Percentiles rank a stretch among this genome's conserved stretches.
Conservation (phyloP, 2,888 invertebrate genomes). For the Crematogaster levior region DNA sequence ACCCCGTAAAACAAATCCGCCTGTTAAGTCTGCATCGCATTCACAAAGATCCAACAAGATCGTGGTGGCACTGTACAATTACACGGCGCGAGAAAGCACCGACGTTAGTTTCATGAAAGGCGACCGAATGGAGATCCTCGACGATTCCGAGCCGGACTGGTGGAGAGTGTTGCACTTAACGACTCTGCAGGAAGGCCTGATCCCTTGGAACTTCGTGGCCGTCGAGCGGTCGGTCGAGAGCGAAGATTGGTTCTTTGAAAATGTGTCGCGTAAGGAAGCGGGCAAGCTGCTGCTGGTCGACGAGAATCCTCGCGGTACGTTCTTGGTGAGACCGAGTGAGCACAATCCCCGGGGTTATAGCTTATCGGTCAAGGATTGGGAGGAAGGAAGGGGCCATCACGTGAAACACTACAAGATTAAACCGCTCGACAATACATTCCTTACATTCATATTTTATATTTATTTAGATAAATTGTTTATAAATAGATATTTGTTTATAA, state of each 20-base stretch:
- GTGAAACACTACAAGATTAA: slow-evolving; percentile 99
- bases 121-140: slow-evolving; percentile 97
- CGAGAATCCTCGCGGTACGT: slow-evolving; percentile 96
- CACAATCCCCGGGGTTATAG: slow-evolving; percentile 96
- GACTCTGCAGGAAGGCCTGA: slow-evolving; percentile 95
- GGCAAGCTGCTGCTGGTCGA: slow-evolving; percentile 96
- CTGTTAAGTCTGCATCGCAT: slow-evolving; percentile 84
- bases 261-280: slow-evolving; percentile 98
- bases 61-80: slow-evolving; percentile 97
- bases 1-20: slow-evolving; percentile 83
- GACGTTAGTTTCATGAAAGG: slow-evolving; percentile 99
- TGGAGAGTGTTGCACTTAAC: slow-evolving; percentile 96
- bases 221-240: slow-evolving; percentile 98
- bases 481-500: too few relatives aligned
- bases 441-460: too few relatives aligned
- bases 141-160: slow-evolving; percentile 98
- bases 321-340: slow-evolving; percentile 98
- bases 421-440: slow-evolving; percentile 96
- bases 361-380: slow-evolving; percentile 97
- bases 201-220: slow-evolving; percentile 99
- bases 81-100: slow-evolving; percentile 97
- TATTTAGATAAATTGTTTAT: too few relatives aligned
- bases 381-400: slow-evolving; percentile 95
- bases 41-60: slow-evolving; percentile 86
- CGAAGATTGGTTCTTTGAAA: slow-evolving; percentile 99